Evolutionary conservation across 2,797 vertebrate species (phyloP), one percentile per base, ranked within the genome.

Genomic region (Scarus forsteni): DNA sequence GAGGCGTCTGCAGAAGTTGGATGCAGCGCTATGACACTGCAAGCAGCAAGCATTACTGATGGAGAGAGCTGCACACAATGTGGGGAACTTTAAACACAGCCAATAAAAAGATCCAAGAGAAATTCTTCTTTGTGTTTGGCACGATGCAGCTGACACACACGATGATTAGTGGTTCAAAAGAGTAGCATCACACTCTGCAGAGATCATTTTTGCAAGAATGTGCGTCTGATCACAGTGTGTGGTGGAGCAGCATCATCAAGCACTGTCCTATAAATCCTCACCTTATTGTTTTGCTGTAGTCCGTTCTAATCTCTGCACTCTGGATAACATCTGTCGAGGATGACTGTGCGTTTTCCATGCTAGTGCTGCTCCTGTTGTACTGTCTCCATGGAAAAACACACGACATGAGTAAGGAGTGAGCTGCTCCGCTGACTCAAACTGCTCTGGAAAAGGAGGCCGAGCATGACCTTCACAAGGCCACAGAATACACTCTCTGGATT

Each of bases 31-130:
- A 68, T 73, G 87, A 92, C 73, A 81, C 60, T 77, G 84, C 48
- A 43, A 77, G 73, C 70, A 36, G 71, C 60, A 48, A 48, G 73
- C 55, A 56, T 51, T 87, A 91, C 85, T 81, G 89, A 86, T 89
- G 70, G 55, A 58, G 52, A 75, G 75, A 71, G 75, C 85, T 85
- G 79, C 79, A 84, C 75, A 60, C 77, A 91, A 89, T 87, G 83
- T 89, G 85, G 79, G 27, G 69, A 85, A 89, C 85, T 91, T 88
- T 86, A 83, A 89, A 89, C 60, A 66, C 48, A 62, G 76, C 60
- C 84, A 89, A 90, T 88, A 90, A 92, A 86, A 91, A 84, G 83
- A 89, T 81, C 57, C 48, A 16, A 60, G 66, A 87, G 76, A 90
- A 83, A 85, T 65, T 86, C 89, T 62, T 6, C 63, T 74, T 70